Conservation (phyloP, 2,797 vertebrate genomes). For the Poecilia picta region DNA sequence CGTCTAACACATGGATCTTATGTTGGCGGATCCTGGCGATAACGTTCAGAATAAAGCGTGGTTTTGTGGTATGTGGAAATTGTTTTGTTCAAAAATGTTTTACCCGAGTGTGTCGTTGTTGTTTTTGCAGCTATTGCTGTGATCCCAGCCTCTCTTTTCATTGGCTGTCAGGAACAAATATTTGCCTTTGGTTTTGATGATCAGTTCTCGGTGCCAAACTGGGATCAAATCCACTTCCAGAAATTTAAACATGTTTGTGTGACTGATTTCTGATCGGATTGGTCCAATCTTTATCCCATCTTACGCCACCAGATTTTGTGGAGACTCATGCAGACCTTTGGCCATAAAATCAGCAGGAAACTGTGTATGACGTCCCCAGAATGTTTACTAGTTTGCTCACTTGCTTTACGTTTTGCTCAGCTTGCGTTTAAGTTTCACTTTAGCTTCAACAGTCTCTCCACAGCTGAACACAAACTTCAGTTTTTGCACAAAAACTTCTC, state of each 20-base stretch:
- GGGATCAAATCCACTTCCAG: too few species aligned
- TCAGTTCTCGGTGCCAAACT: too few species aligned
- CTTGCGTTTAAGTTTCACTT: not conserved
- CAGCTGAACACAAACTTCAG: not conserved
- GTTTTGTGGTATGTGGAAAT: not conserved
- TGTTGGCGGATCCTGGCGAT: not conserved
- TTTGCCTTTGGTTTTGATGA: too few species aligned
- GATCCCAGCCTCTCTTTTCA: not conserved
- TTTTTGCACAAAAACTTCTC: not conserved
- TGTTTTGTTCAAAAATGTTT: not conserved
- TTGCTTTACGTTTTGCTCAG: too few species aligned
- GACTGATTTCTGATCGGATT: not conserved
- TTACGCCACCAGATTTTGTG: not conserved
- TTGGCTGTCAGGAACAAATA: not conserved
- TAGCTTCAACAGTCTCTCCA: not conserved
- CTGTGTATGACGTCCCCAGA: not conserved
- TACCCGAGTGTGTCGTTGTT: not conserved
- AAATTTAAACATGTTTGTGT: not conserved
- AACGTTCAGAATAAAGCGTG: not conserved
- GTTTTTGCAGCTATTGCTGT: too few species aligned
- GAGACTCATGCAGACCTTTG: not conserved
- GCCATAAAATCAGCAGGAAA: not conserved
- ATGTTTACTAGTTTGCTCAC: not conserved
- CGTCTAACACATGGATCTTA: not conserved
- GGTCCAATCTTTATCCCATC: not conserved